A percentile compares a stretch with the other conserved stretches of the same genome.
Evolutionary conservation across 2,888 invertebrate genomes (phyloP).

Genomic region (Conistra vaccinii): DNA sequence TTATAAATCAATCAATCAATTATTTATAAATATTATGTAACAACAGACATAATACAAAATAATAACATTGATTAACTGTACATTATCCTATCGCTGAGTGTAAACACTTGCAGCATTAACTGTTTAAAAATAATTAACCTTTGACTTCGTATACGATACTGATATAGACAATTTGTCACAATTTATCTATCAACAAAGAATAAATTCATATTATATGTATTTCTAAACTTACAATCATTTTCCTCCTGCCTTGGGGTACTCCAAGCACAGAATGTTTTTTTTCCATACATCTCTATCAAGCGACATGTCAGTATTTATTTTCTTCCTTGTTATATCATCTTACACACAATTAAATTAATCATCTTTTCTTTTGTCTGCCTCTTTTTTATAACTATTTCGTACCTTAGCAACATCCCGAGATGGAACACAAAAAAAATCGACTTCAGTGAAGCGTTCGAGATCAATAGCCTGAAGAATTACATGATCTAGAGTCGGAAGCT

Average conservation of each 20-base stretch:
- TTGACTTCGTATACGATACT: conserved; percentile 34
- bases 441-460: conserved; percentile 49
- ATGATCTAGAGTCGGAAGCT: conserved; percentile 1
- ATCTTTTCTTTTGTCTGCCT: too few species aligned
- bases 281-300: not conserved
- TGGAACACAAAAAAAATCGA: conserved; percentile 23
- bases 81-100: conserved; percentile 14
- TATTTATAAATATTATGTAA: conserved; percentile 34
- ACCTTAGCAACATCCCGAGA: conserved; percentile 6
- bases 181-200: conserved; percentile 6
- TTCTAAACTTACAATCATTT: not conserved
- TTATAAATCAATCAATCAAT: conserved; percentile 25
- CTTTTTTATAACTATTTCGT: conserved; percentile 13
- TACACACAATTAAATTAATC: not conserved
- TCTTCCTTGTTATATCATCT: not conserved
- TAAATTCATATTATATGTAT: not conserved
- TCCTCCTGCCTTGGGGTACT: not conserved
- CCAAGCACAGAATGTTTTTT: not conserved
- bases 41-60: conserved; percentile 37
- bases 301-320: not conserved
- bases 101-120: conserved; percentile 25
- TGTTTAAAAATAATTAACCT: conserved; percentile 51
- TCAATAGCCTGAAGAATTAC: conserved; percentile 36
- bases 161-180: not conserved
- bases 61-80: conserved; percentile 25